Base-by-base conservation (phyloP, 2,888 invertebrate species). In the Lymantria monacha region DNA sequence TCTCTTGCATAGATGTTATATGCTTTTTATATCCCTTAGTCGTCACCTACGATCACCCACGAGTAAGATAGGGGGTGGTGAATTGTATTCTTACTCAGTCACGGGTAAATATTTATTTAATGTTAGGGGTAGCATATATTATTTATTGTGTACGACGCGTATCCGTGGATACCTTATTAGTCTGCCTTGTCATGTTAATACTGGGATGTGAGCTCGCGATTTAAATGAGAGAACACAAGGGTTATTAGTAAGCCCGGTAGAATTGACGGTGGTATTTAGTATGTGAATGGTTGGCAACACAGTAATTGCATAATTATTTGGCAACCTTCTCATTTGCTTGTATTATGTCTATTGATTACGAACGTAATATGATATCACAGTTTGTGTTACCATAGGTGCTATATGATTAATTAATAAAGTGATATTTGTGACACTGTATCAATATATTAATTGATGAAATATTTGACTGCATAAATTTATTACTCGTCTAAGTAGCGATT, bases 161-260 rank as follows among this genome's bases (percentile, higher is more conserved):
- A 59, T 55, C 8, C 7, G n/a, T 41, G 12, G 30, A 42, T 30
- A 11, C 66, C 74, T 80, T 74, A 77, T 83, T 82, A 81, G 73
- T 60, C 46, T 49, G 62, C 64, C 78, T 83, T 85, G 85, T 87
- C 71, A 85, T 85, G 83, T 59, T 78, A 83, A 84, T 83, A 60
- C 64, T 61, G 63, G 58, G 63, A 59, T 53, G 50, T 46, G 55
- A 65, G 52, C 63, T 55, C 48, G 57, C 58, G 66, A 59, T 58
- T 66, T 62, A 69, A 65, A 72, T 71, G 70, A 66, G 61, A 59
- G 59, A 61, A 68, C 59, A 63, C 51, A 56, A 48, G 52, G 57
- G 63, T 71, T 72, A 77, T 76, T 76, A 76, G 68, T 59, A 52
- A 65, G 57, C 61, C 63, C 55, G 42, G 57, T 64, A 55, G 45